These are phyloP conservation scores for Brachionus rubens DNA, from an alignment of 1,140 invertebrate genomes.

Conservation along the genomic window DNA sequence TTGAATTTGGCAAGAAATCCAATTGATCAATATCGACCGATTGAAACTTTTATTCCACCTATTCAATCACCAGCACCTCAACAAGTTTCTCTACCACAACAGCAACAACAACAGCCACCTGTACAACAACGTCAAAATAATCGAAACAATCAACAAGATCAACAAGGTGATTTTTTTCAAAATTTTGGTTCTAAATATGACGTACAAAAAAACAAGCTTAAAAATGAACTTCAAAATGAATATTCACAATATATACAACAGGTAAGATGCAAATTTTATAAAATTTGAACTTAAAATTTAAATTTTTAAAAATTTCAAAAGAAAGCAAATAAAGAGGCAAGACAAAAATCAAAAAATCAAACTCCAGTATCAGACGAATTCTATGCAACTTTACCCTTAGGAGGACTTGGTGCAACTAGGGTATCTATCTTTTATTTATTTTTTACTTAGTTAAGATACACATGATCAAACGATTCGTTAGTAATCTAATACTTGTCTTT, in stretches of 20 bases:
- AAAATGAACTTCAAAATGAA: constrained; percentile 34
- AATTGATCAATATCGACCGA: background rate
- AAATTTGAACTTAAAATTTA: background rate
- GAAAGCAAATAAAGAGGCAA: constrained; percentile 10
- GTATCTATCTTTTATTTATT: constrained; percentile 2
- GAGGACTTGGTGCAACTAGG: background rate
- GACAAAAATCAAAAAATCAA: constrained; percentile 40
- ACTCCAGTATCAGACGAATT: constrained; percentile 33
- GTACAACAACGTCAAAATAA: background rate
- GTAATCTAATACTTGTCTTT: constrained; percentile 21
- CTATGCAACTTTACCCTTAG: constrained; percentile 25
- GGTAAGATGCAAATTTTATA: background rate
- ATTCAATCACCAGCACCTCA: background rate
- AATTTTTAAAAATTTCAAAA: background rate
- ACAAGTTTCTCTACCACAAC: background rate
- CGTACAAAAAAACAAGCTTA: constrained; percentile 1
- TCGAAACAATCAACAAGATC: background rate
- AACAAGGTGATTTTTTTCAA: constrained; percentile 25
- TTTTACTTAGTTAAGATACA: too few relatives aligned
- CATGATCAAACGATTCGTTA: too few relatives aligned
- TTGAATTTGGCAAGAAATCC: background rate
- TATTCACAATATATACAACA: constrained; percentile 35
- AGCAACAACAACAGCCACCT: background rate
- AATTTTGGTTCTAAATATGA: constrained; percentile 37
- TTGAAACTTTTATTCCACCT: background rate